Evolutionary conservation across 2,888 invertebrate genomes (phyloP).

Genomic region (Parasteatoda lunata): DNA sequence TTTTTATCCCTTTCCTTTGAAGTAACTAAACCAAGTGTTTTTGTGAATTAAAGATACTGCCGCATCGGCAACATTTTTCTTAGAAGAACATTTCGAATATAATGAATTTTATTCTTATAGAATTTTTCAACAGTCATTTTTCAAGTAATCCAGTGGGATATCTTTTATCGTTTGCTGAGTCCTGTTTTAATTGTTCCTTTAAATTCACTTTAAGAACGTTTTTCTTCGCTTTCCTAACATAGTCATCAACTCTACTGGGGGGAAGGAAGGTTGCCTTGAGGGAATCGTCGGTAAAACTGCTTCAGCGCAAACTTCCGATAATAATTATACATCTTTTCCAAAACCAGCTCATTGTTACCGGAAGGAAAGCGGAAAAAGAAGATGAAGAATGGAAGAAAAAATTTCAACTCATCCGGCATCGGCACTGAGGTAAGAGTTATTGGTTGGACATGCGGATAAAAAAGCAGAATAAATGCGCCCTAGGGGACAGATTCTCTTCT

Average conservation of each 20-base stretch:
- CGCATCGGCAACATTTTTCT: no score
- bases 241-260: conserved; percentile 38
- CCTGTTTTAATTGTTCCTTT: conserved; percentile 39
- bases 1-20: no score
- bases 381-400: conserved; percentile 4
- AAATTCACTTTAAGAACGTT: conserved; percentile 34
- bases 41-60: no score
- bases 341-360: conserved; percentile 50
- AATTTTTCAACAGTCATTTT: not conserved
- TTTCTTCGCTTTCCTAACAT: conserved; percentile 10
- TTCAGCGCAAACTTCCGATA: conserved; percentile 50
- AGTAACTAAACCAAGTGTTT: no score
- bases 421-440: conserved; percentile 36
- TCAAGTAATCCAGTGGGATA: not conserved
- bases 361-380: conserved; percentile 15
- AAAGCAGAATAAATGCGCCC: conserved; percentile 52
- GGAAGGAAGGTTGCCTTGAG: conserved; percentile 3
- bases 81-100: no score
- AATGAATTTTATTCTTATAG: no score
- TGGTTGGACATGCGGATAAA: conserved; percentile 48
- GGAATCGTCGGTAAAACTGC: conserved; percentile 34
- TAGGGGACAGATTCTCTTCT: conserved; percentile 32
- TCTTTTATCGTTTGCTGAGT: not conserved
- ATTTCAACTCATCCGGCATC: not conserved
- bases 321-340: conserved; percentile 55